A percentile compares a stretch with the other conserved stretches of the same genome.
These are phyloP conservation scores for Athene cunicularia DNA, from an alignment of 2,113 vertebrate species.

Conservation along the genomic window DNA sequence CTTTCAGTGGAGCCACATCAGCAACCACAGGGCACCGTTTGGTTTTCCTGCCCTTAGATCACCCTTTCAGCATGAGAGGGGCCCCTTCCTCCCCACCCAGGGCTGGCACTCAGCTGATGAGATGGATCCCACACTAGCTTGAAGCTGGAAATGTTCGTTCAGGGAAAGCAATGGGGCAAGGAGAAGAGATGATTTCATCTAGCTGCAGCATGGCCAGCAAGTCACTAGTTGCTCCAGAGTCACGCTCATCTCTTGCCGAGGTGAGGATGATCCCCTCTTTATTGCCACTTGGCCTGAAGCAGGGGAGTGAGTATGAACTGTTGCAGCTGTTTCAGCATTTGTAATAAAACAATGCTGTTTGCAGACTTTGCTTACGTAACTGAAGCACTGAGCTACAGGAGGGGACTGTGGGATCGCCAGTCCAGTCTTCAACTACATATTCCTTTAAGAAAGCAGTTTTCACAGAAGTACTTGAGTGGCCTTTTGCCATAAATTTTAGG, in stretches of 20 bases:
- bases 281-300: neutral
- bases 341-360: neutral
- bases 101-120: neutral
- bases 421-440: neutral
- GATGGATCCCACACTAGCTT: neutral
- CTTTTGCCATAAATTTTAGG: neutral
- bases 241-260: neutral
- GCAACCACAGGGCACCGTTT: accelerated
- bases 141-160: neutral
- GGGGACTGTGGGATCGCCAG: neutral
- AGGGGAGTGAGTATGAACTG: neutral
- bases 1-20: neutral
- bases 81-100: neutral
- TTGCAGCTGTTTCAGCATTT: neutral
- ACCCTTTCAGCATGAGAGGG: neutral
- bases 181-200: neutral
- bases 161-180: neutral
- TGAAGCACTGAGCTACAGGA: neutral
- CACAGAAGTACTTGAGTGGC: neutral
- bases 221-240: neutral
- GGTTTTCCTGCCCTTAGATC: neutral
- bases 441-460: neutral
- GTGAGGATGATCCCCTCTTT: neutral
- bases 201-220: neutral
- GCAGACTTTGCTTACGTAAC: neutral